Base-by-base conservation (phyloP, 1,140 invertebrate genomes). In the Hyles vespertilio region DNA sequence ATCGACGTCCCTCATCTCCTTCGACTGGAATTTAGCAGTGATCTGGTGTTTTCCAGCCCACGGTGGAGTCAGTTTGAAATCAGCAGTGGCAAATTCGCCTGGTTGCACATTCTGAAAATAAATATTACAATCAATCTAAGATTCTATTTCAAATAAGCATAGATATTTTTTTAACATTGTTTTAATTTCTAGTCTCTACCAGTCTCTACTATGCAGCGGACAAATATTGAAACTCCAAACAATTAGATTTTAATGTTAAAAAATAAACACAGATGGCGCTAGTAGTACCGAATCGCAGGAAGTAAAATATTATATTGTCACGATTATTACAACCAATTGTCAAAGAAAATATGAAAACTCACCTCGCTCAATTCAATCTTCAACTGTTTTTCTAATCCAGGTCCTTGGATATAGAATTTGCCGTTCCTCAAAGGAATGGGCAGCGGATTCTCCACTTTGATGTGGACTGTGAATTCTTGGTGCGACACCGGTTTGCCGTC, bases 401-500 rank as follows among this genome's bases (percentile, higher is more conserved):
- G 93, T 6, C 94, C 95, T 79, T 97, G 95, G 58, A 98, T 92
- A 2, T 92, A 90, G 77, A 97, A 96, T 59, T 92, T 87, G 47
- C 95, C 93, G 61, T 93, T 94, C 60, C 90, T 95, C 56, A 98
- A 79, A 0, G 92, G 84, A 32, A 94, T 91, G 0, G 96, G 95
- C 51, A 98, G 74, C 1, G 96, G 95, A 89, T 98, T 98, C 54
- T 89, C 91, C n/a, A 98, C 91, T n/a, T 91, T 93, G 3, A 95
- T 90, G 5, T 91, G 92, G 0, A 93, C 94, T 44, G 91, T 91
- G 22, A 95, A 90, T 61, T 92, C 90, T 69, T 93, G 81, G 4
- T 91, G 92, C 7, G 94, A 92, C 0, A 92, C 76, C 1, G 95
- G 91, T 12, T 92, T 91, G 0, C 91, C 92, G 72, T 92, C 87